Evolutionary conservation across 1,140 invertebrate species (phyloP).

Genomic region (Drosophila arawakana): DNA sequence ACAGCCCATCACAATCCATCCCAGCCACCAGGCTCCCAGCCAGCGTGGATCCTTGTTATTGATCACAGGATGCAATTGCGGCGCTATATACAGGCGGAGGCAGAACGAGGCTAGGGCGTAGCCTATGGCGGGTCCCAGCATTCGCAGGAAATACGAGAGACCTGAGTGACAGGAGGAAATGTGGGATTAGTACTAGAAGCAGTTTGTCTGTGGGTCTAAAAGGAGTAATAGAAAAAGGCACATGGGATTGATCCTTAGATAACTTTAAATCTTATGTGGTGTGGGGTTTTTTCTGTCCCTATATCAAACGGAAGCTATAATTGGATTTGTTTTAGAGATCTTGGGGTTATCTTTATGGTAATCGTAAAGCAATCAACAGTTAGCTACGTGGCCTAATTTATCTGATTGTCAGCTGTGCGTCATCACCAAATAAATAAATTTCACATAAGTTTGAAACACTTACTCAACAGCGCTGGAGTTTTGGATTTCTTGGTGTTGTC

Average conservation of each 20-base stretch:
- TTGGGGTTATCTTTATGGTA: conserved; percentile 24
- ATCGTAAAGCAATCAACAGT: conserved; percentile 14
- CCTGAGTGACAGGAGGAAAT: conserved; percentile 76
- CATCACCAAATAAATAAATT: not conserved
- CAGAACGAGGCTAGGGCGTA: conserved; percentile 89
- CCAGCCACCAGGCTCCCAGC: conserved; percentile 92
- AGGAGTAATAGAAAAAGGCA: no score
- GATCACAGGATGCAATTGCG: conserved; percentile 89
- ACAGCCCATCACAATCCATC: conserved; percentile 90
- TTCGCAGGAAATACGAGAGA: conserved; percentile 89
- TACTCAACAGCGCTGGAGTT: conserved; percentile 88
- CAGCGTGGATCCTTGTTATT: conserved; percentile 89
- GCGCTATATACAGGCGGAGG: conserved; percentile 89
- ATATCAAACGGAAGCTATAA: conserved; percentile 23
- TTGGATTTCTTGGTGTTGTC: conserved; percentile 90
- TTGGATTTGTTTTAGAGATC: not conserved
- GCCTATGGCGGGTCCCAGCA: conserved; percentile 90
- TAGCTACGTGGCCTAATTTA: not conserved
- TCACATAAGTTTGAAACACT: conserved; percentile 54
- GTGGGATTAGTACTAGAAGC: not conserved
- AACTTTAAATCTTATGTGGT: no score
- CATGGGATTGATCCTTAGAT: no score
- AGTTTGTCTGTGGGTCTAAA: no score
- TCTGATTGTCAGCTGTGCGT: conserved; percentile 1
- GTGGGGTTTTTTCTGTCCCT: no score